Base-by-base conservation (phyloP, 1,140 invertebrate species). In the Drosophila truncata region DNA sequence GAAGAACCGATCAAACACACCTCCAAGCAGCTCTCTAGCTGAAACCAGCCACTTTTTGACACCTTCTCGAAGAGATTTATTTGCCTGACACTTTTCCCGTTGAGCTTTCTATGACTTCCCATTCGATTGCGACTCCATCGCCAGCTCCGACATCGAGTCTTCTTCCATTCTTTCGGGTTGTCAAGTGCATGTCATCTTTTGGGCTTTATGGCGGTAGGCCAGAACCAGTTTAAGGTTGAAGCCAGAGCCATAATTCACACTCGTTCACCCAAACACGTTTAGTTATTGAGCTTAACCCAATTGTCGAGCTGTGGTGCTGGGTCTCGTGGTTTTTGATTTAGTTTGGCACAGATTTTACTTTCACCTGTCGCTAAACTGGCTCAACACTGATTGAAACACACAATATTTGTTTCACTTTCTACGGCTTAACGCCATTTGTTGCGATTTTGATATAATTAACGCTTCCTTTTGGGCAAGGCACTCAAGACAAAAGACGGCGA, bases 251-350 rank as follows among this genome's bases (percentile, higher is more conserved):
- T 80, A 88, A 74, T 73, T 87, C 80, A 87, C 73, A 87, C 82
- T 80, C 37, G 37, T 41, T 29, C 44, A 44, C 13, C 31, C 60
- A 75, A 85, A 80, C 84, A 74, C 65, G 84, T 90, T 87, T 78
- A 75, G 61, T 78, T 90, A 84, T 84, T 87, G 84, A 80, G 84
- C 73, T 87, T 87, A 87, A 84, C 84, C 85, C 62, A 84, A 90
- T 80, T 87, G 59, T 39, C 64, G 54, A 9, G 59, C 44, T 64
- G 61, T 58, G 59, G 52, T 46, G 31, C 20, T 52, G 49, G 52
- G 78, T 35, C 20, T 67, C 29, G 35, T 46, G 33, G 23, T 35
- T 74, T 65, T 46, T 66, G 74, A 78, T 82, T 64, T 71, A 62
- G 63, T 84, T 85, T 78, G 78, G 82, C 78, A 73, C 60, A 74